These are phyloP conservation scores for Xiphophorus maculatus DNA, from an alignment of 2,113 vertebrate genomes.

Conservation along the genomic window DNA sequence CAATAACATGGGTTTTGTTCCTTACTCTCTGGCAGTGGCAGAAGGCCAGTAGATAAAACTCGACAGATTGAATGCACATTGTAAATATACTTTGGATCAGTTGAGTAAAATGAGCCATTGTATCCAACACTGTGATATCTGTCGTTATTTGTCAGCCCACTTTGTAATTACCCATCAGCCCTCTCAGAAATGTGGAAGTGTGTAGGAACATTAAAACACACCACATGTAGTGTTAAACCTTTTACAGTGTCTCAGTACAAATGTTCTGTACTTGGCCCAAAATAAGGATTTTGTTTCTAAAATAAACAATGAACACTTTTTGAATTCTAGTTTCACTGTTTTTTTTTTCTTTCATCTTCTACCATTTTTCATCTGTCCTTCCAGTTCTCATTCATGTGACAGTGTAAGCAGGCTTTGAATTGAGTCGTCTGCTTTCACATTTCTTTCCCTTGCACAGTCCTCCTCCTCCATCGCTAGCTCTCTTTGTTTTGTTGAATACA, in stretches of 20 bases:
- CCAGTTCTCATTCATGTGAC: conserved; percentile 12
- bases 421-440: conserved; percentile 38
- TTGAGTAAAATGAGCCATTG: background rate
- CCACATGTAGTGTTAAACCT: background rate
- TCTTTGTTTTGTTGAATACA: conserved; percentile 62
- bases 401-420: conserved; percentile 26
- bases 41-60: background rate
- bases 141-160: conserved; percentile 16
- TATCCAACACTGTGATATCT: conserved; percentile 7
- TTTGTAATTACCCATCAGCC: background rate
- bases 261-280: background rate
- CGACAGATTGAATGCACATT: background rate
- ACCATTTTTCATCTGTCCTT: conserved; percentile 23
- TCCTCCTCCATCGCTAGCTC: conserved; percentile 28
- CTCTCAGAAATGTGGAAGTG: background rate
- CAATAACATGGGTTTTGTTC: background rate
- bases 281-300: background rate
- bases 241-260: background rate
- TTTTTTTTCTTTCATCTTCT: conserved; percentile 1
- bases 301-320: conserved; percentile 22
- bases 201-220: background rate
- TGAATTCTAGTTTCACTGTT: conserved; percentile 6
- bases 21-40: background rate
- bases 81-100: background rate
- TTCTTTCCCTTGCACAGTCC: conserved; percentile 6